Percentiles rank a stretch among this genome's conserved stretches.
Evolutionary conservation across 1,140 invertebrate genomes (phyloP).

Genomic region (Asbolus verrucosus): DNA sequence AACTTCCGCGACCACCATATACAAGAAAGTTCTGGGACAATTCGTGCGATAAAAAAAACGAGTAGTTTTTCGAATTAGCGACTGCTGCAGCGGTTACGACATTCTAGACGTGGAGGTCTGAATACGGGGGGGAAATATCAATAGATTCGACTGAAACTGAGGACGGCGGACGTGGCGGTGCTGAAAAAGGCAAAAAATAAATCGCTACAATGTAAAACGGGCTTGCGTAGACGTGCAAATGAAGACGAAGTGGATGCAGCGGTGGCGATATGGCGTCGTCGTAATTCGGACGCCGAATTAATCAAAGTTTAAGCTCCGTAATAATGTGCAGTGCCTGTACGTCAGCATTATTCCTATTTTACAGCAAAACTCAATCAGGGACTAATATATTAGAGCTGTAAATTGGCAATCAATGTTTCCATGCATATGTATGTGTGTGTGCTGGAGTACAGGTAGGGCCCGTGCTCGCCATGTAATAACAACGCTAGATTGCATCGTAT

Average conservation of each 20-base stretch:
- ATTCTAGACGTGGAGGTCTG: conserved; percentile 20
- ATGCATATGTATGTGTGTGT: conserved; percentile 65
- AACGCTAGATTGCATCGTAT: conserved; percentile 65
- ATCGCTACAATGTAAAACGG: conserved; percentile 12
- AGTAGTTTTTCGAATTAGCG: no score
- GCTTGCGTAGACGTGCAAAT: conserved; percentile 52
- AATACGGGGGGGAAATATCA: conserved; percentile 24
- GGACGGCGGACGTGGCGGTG: conserved; percentile 7
- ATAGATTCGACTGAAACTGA: conserved; percentile 14
- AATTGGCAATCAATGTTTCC: conserved; percentile 67
- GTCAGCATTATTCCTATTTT: conserved; percentile 67
- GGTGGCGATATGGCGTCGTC: conserved; percentile 50
- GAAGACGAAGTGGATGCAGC: conserved; percentile 59
- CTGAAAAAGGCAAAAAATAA: conserved; percentile 14
- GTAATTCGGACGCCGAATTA: conserved; percentile 63
- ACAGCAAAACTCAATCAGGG: conserved; percentile 67
- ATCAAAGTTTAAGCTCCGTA: conserved; percentile 66
- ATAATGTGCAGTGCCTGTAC: conserved; percentile 64
- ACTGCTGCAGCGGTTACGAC: no score
- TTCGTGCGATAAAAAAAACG: conserved; percentile 17
- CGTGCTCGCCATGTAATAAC: conserved; percentile 61
- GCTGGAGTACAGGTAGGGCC: conserved; percentile 53
- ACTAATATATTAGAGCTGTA: conserved; percentile 67
- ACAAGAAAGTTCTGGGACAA: no score
- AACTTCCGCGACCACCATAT: no score